A percentile compares a stretch with the other conserved stretches of the same genome.
These are phyloP conservation scores for Ptychochromis oligacanthus DNA, from an alignment of 2,113 vertebrate species.

Conservation along the genomic window DNA sequence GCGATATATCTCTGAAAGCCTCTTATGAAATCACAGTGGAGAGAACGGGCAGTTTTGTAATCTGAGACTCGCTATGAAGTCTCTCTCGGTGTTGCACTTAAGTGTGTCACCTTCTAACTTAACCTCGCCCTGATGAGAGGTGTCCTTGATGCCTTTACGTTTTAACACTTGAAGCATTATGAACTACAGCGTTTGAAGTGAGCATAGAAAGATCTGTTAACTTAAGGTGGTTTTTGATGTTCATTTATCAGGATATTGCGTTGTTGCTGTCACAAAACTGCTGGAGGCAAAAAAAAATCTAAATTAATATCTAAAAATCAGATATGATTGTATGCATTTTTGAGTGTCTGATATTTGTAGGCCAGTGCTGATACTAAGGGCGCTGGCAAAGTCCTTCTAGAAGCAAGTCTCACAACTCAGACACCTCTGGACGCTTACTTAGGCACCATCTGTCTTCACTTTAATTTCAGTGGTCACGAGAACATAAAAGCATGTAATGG, in stretches of 20 bases:
- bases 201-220: neutral
- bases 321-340: neutral
- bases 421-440: neutral
- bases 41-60: slow-evolving; percentile 64
- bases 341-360: neutral
- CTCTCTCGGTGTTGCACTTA: slow-evolving; percentile 46
- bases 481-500: neutral
- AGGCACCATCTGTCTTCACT: neutral
- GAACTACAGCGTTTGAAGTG: neutral
- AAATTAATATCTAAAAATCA: neutral
- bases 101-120: slow-evolving; percentile 59
- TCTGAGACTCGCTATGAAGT: slow-evolving; percentile 45
- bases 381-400: neutral
- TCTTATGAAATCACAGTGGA: slow-evolving; percentile 67
- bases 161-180: neutral
- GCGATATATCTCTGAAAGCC: slow-evolving; percentile 49
- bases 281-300: fast-evolving
- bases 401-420: neutral
- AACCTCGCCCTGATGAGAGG: slow-evolving; percentile 37
- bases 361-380: neutral
- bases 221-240: neutral
- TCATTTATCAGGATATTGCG: neutral
- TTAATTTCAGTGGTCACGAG: neutral
- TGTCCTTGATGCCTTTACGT: neutral
- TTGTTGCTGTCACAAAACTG: neutral